Conservation (phyloP, 1,140 invertebrate genomes). For the Oryctes rhinoceros region DNA sequence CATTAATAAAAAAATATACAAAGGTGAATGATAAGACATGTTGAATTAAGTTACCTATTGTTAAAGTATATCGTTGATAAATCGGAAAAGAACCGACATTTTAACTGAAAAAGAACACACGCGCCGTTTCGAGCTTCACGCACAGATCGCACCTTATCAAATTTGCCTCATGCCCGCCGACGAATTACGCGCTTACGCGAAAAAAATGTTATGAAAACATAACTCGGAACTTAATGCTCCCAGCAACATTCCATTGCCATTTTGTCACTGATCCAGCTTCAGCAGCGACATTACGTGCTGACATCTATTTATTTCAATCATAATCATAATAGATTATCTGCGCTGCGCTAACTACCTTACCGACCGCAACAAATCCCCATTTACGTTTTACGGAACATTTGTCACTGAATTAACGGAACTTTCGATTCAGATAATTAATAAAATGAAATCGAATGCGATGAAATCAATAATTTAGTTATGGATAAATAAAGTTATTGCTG, state of each 20-base stretch:
- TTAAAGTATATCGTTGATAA: conserved; percentile 50
- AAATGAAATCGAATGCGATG: too few species aligned
- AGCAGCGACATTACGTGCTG: conserved; percentile 40
- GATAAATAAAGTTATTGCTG: too few species aligned
- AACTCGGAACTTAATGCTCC: conserved; percentile 52
- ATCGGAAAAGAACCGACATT: conserved; percentile 38
- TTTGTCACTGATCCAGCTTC: conserved; percentile 55
- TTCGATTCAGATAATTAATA: too few species aligned
- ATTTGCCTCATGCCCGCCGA: conserved; percentile 26
- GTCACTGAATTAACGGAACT: too few species aligned
- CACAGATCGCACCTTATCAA: conserved; percentile 38
- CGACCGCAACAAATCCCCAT: not conserved
- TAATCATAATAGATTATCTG: conserved; percentile 40
- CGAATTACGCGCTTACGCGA: conserved; percentile 32
- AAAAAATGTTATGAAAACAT: conserved; percentile 49
- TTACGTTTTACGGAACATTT: too few species aligned
- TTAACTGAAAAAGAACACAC: conserved; percentile 42
- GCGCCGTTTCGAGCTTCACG: conserved; percentile 10
- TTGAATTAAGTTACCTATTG: conserved; percentile 58
- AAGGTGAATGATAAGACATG: conserved; percentile 58
- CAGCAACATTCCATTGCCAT: conserved; percentile 58
- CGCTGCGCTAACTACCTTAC: not conserved
- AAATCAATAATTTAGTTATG: too few species aligned
- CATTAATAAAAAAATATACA: conserved; percentile 54
- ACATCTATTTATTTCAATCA: conserved; percentile 42